Conservation (phyloP, 2,888 invertebrate genomes). For the Epicampocera succincta region DNA sequence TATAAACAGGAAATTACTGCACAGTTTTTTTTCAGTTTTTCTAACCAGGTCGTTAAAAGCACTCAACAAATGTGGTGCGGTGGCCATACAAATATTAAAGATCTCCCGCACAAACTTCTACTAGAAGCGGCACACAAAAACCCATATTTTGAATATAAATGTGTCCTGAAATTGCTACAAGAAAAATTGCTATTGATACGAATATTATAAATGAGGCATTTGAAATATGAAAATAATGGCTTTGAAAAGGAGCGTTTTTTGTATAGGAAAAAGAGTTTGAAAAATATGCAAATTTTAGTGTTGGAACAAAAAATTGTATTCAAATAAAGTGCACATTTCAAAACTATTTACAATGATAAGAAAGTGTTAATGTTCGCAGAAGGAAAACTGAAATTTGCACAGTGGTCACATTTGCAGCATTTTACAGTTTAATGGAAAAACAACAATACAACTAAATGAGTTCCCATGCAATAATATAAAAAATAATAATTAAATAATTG, state of each 20-base stretch:
- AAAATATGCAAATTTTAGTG: constrained; percentile 57
- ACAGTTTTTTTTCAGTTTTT: constrained; percentile 3
- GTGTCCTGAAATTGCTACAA: constrained; percentile 70
- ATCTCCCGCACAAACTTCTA: constrained; percentile 45
- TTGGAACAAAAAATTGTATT: constrained; percentile 36
- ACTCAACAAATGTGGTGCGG: constrained; percentile 55
- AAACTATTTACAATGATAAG: constrained; percentile 52
- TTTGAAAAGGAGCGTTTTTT: not conserved
- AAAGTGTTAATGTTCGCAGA: constrained; percentile 65
- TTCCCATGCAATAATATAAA: not conserved
- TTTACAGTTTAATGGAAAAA: too few relatives aligned
- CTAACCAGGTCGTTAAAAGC: constrained; percentile 67
- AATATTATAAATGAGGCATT: constrained; percentile 38
- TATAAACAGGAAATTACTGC: constrained; percentile 4
- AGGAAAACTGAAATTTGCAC: constrained; percentile 11
- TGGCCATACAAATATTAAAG: constrained; percentile 60
- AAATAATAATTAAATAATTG: too few relatives aligned
- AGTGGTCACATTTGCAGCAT: constrained; percentile 35
- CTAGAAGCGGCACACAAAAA: constrained; percentile 52
- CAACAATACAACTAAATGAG: not conserved
- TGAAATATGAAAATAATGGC: constrained; percentile 60
- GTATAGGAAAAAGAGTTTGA: constrained; percentile 20
- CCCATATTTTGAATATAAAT: constrained; percentile 50
- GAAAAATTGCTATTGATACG: constrained; percentile 70
- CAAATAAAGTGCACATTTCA: constrained; percentile 65